Percentiles rank a stretch among this genome's conserved stretches.
Evolutionary conservation across 1,140 invertebrate species (phyloP).

Genomic region (Acyrthosiphon pisum): DNA sequence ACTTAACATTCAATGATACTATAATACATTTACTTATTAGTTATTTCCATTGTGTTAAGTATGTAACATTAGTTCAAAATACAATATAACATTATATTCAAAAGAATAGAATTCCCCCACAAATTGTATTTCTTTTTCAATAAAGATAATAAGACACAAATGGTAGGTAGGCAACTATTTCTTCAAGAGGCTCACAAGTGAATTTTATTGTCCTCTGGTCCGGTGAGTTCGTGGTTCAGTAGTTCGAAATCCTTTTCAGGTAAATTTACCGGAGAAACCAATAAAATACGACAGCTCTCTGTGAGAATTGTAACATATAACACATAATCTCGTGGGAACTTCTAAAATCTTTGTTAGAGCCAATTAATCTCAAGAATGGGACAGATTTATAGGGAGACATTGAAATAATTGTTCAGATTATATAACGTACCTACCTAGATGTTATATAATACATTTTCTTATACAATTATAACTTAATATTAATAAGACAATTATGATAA

Average conservation of each 20-base stretch:
- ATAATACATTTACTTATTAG: not conserved
- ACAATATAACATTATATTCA: not conserved
- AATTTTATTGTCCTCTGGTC: not conserved
- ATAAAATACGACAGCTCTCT: not conserved
- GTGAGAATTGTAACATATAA: not conserved
- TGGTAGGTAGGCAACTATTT: not conserved
- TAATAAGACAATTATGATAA: no score
- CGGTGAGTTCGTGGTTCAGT: not conserved
- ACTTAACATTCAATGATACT: not conserved
- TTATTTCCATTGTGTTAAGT: not conserved
- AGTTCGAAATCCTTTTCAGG: slow-evolving; percentile 16
- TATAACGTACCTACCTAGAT: not conserved
- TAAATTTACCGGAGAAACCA: slow-evolving; percentile 1
- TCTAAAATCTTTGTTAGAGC: not conserved
- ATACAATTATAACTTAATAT: not conserved
- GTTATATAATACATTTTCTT: not conserved
- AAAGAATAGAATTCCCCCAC: not conserved
- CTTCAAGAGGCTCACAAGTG: not conserved
- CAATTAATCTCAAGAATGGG: not conserved
- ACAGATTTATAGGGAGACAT: not conserved
- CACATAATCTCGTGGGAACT: not conserved
- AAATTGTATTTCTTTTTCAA: not conserved
- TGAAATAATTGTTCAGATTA: not conserved
- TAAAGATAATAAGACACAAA: not conserved
- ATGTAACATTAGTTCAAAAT: not conserved